Conservation (phyloP, 2,797 vertebrate species). For the Urosaurus nigricauda region DNA sequence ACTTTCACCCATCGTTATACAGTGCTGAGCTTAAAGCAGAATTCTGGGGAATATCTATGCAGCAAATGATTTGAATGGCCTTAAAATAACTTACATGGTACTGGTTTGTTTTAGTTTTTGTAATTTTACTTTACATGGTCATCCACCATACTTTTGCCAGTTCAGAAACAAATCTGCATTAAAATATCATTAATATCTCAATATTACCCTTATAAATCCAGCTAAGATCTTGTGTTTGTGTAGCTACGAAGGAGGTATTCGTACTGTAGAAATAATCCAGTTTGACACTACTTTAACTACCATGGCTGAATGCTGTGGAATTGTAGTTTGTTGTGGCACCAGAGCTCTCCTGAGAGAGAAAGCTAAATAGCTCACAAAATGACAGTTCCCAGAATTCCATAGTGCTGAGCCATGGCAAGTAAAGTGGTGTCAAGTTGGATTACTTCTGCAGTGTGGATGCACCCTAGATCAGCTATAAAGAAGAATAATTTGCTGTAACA, state of each 20-base stretch:
- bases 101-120: constrained; percentile 33
- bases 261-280: no score
- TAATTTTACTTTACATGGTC: constrained; percentile 50
- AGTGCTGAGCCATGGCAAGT: no score
- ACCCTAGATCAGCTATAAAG: neutral
- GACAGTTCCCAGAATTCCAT: no score
- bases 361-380: no score
- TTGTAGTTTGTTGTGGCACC: no score
- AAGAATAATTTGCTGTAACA: neutral
- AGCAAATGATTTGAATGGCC: constrained; percentile 47
- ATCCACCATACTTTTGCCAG: constrained; percentile 10
- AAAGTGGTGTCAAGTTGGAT: no score
- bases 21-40: constrained; percentile 64
- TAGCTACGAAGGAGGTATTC: neutral
- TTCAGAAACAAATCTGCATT: constrained; percentile 36
- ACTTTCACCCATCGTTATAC: constrained; percentile 71
- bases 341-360: no score
- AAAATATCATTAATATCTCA: neutral
- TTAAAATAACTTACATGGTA: constrained; percentile 53
- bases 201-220: constrained; percentile 14
- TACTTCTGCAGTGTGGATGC: no score
- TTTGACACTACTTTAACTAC: no score
- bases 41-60: constrained; percentile 57
- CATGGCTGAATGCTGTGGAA: no score
- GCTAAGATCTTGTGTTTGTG: constrained; percentile 26